A percentile compares a stretch with the other conserved stretches of the same genome.
These are phyloP conservation scores for Protosalanx chinensis DNA, from an alignment of 2,797 vertebrate genomes.

Conservation along the genomic window DNA sequence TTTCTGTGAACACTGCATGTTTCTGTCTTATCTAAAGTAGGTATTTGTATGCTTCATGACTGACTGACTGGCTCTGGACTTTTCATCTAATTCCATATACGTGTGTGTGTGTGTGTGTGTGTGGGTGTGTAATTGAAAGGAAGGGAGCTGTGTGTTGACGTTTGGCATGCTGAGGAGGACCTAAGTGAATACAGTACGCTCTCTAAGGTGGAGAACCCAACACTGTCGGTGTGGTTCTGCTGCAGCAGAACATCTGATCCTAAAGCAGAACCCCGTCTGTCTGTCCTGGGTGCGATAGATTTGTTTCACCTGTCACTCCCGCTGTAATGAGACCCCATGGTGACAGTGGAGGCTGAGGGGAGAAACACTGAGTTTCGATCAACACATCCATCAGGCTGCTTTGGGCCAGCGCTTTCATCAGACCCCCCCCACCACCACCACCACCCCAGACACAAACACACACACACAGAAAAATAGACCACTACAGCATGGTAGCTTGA, in stretches of 20 bases:
- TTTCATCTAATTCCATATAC: conserved; percentile 10
- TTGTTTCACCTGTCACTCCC: too few relatives aligned
- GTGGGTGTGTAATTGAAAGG: background rate
- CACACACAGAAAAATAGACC: background rate
- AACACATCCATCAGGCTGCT: too few relatives aligned
- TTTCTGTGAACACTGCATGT: conserved; percentile 23
- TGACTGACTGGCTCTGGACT: conserved; percentile 16
- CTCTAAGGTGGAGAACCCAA: background rate
- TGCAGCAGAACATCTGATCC: background rate
- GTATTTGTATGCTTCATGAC: conserved; percentile 48
- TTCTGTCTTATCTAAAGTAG: conserved; percentile 36
- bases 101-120: background rate
- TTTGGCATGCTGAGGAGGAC: background rate
- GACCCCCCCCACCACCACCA: too few relatives aligned
- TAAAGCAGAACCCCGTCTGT: background rate
- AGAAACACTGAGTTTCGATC: too few relatives aligned
- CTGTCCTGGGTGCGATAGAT: too few relatives aligned
- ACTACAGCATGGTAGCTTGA: background rate
- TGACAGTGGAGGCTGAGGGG: too few relatives aligned
- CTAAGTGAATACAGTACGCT: background rate
- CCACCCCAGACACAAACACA: background rate
- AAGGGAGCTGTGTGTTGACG: background rate
- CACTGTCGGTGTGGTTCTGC: background rate
- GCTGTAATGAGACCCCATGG: too few relatives aligned
- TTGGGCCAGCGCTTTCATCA: too few relatives aligned